These are phyloP conservation scores for Philereme transversata DNA, from an alignment of 2,888 invertebrate genomes.

Conservation along the genomic window DNA sequence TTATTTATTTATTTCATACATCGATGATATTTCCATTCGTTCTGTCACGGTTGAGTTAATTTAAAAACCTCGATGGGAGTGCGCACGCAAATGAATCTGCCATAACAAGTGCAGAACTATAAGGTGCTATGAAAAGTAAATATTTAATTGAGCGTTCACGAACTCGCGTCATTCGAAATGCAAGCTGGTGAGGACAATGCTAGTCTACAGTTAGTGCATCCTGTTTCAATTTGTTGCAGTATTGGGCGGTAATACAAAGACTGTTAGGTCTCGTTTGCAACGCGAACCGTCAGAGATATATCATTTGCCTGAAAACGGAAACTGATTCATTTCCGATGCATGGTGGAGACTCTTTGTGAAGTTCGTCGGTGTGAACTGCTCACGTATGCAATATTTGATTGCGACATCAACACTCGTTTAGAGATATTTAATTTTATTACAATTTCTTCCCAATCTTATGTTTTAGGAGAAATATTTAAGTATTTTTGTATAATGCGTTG, in stretches of 20 bases:
- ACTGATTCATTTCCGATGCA: constrained; percentile 84
- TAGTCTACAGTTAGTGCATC: constrained; percentile 55
- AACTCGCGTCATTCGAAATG: constrained; percentile 65
- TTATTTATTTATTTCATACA: constrained; percentile 82
- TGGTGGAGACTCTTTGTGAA: constrained; percentile 79
- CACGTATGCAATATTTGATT: constrained; percentile 81
- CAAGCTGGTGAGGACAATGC: constrained; percentile 47
- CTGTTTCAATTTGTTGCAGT: constrained; percentile 53
- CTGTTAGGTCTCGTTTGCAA: constrained; percentile 60
- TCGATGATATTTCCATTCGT: constrained; percentile 72
- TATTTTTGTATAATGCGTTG: not conserved
- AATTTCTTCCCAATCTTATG: not conserved
- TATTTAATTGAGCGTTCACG: constrained; percentile 56
- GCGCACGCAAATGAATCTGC: constrained; percentile 40
- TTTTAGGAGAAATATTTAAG: not conserved
- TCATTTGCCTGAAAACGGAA: constrained; percentile 78
- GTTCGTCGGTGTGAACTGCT: constrained; percentile 77
- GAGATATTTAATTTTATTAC: constrained; percentile 2
- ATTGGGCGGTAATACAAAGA: constrained; percentile 52
- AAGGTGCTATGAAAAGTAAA: constrained; percentile 42
- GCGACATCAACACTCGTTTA: constrained; percentile 68
- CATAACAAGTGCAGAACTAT: constrained; percentile 40
- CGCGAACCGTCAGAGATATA: constrained; percentile 61
- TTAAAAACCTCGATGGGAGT: constrained; percentile 54
- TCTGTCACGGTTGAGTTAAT: constrained; percentile 56